phyloP scores from a whole-genome alignment of 1,140 invertebrate species.

The Musca vetustissima region DNA sequence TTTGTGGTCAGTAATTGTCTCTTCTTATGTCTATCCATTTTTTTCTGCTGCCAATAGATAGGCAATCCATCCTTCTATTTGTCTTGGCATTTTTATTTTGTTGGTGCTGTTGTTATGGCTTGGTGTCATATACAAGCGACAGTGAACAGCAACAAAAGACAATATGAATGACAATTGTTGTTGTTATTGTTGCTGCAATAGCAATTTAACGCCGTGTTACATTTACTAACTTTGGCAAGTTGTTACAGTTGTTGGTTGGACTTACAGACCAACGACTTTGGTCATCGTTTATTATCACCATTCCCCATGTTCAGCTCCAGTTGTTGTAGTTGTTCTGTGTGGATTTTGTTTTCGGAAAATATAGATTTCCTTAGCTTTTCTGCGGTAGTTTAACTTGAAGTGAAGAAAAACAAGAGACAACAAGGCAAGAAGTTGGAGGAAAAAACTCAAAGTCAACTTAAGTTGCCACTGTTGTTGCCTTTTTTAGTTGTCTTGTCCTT shows the following conservation, averaged over 20 bases:
- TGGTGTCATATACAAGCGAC: conserved; percentile 6
- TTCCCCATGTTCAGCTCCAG: too few relatives aligned
- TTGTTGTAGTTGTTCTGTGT: too few relatives aligned
- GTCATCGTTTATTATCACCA: background rate
- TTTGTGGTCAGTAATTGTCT: background rate
- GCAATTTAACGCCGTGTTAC: conserved; percentile 21
- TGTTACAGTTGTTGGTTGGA: background rate
- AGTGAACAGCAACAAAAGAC: background rate
- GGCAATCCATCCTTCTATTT: background rate
- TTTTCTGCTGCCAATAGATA: background rate
- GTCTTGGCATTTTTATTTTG: background rate
- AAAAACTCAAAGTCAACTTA: too few relatives aligned
- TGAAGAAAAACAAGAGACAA: too few relatives aligned
- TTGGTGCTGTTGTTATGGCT: background rate
- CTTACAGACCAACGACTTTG: too few relatives aligned
- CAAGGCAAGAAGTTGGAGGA: too few relatives aligned
- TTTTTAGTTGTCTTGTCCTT: background rate
- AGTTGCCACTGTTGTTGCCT: background rate
- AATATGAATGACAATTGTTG: background rate
- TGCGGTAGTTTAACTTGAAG: conserved; percentile 1
- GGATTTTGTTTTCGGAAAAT: too few relatives aligned
- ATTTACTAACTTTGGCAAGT: conserved; percentile 22
- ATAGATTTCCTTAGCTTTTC: conserved; percentile 7
- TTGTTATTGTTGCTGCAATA: background rate
- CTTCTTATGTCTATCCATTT: background rate